Percentiles rank a stretch among this genome's conserved stretches.
Conservation (phyloP, 2,888 invertebrate genomes). For the Incurvaria masculella region DNA sequence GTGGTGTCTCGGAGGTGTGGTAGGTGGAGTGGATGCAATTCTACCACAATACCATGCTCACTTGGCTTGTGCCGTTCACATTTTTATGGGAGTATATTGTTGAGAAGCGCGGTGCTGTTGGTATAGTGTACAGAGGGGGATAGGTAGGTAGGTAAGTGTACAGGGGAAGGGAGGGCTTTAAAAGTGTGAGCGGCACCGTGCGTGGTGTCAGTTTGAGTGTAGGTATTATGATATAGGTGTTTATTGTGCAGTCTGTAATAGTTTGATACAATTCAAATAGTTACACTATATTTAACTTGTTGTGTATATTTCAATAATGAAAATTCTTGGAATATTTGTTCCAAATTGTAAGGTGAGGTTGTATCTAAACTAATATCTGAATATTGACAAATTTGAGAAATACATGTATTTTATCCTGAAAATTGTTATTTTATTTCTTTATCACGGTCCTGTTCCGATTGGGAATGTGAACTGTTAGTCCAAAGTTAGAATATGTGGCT, state of each 20-base stretch:
- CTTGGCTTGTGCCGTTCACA: neutral
- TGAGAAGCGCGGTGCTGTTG: neutral
- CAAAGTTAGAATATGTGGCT: no score
- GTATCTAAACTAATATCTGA: conserved; percentile 30
- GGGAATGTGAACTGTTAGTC: no score
- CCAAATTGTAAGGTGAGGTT: conserved; percentile 21
- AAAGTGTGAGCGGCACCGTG: conserved; percentile 13
- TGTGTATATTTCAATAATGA: neutral
- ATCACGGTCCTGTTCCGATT: no score
- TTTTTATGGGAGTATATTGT: neutral
- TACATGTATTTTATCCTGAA: conserved; percentile 48
- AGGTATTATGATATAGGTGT: conserved; percentile 5
- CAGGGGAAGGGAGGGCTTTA: neutral
- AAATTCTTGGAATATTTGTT: neutral
- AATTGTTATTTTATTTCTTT: conserved; percentile 28
- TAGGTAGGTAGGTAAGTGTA: neutral
- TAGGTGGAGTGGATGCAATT: no score
- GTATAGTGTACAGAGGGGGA: neutral
- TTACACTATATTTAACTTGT: neutral
- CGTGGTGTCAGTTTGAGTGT: no score
- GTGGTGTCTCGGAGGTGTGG: no score
- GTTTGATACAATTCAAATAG: conserved; percentile 14
- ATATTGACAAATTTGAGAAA: conserved; percentile 49
- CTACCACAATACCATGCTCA: no score
- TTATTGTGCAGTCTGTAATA: conserved; percentile 30